Evolutionary conservation across 2,113 vertebrate genomes (phyloP).

Genomic region (Vombatus ursinus): DNA sequence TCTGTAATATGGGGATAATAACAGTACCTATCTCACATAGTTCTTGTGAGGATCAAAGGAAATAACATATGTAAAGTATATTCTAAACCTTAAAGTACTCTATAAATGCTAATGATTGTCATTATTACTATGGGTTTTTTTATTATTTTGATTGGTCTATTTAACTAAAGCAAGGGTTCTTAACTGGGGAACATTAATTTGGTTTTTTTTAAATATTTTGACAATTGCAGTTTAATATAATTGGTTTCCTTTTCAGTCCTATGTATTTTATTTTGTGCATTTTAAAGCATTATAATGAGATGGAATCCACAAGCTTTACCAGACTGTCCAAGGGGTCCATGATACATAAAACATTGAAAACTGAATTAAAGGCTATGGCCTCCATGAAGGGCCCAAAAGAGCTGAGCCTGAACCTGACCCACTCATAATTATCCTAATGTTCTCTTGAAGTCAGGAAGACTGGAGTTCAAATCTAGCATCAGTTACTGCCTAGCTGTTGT

Average conservation of each 20-base stretch:
- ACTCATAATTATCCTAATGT: not conserved
- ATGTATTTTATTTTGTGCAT: not conserved
- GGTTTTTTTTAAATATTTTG: too few species aligned
- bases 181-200: too few species aligned
- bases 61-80: too few species aligned
- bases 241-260: not conserved
- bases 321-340: not conserved
- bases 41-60: not conserved
- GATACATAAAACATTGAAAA: not conserved
- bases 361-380: not conserved
- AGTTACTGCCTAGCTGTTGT: too few species aligned
- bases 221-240: not conserved
- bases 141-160: too few species aligned
- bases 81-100: too few species aligned
- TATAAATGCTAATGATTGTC: too few species aligned
- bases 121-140: too few species aligned
- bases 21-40: not conserved
- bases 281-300: not conserved
- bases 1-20: not conserved
- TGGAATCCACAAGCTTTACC: not conserved
- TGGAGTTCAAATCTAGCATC: not conserved
- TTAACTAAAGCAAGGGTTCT: too few species aligned
- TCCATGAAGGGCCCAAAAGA: not conserved
- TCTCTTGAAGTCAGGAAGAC: not conserved
- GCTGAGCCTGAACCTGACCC: not conserved